Evolutionary conservation across 2,113 vertebrate species (phyloP).

Genomic region (Sitta europaea): DNA sequence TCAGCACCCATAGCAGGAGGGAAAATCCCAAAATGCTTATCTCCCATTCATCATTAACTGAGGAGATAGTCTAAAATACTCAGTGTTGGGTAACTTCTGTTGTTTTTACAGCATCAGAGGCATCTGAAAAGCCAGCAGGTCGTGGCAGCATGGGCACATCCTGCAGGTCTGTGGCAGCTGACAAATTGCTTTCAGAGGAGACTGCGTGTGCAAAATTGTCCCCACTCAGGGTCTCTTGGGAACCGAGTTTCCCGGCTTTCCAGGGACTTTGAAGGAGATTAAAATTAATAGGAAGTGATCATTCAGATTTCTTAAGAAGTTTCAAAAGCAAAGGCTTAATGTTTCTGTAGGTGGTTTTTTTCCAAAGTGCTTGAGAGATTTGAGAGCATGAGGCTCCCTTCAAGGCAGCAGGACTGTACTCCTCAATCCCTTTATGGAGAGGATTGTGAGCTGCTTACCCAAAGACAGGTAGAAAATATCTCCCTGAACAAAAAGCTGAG

Average conservation of each 20-base stretch:
- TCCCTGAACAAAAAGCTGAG: neutral
- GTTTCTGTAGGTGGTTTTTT: neutral
- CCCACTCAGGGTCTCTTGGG: neutral
- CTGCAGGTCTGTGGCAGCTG: neutral
- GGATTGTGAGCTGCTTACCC: neutral
- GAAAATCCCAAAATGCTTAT: neutral
- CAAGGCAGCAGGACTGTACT: neutral
- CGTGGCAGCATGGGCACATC: accelerated
- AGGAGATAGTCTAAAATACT: neutral
- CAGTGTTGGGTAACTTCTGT: neutral
- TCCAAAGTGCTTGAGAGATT: neutral
- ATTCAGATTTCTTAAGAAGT: neutral
- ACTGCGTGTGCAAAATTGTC: neutral
- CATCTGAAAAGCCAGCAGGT: neutral
- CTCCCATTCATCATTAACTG: neutral
- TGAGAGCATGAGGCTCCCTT: neutral
- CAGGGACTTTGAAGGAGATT: neutral
- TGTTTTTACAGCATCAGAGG: neutral
- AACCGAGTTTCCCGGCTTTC: neutral
- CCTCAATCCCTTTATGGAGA: neutral
- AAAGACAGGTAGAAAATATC: neutral
- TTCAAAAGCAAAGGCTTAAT: neutral
- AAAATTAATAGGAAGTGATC: neutral
- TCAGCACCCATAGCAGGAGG: neutral
- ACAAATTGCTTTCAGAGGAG: neutral